These are phyloP conservation scores for Ophioderma brevispina DNA, from an alignment of 35 echinoderm and acorn worm species.

Conservation along the genomic window DNA sequence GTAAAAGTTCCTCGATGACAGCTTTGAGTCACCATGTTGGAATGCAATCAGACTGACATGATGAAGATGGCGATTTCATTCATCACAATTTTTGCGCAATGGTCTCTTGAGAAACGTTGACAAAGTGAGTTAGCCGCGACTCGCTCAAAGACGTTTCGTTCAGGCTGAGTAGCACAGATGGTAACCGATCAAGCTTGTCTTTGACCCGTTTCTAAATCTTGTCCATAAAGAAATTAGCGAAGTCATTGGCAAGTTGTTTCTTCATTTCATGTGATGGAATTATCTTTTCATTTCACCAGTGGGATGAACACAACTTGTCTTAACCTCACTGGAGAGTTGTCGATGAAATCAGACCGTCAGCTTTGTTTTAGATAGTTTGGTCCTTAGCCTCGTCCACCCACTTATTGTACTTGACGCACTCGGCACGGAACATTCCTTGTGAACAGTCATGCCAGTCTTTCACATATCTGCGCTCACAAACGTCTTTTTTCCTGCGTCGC, in stretches of 20 bases:
- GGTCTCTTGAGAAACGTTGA: too few relatives aligned
- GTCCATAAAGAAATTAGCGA: neutral
- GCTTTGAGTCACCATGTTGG: neutral
- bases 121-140: too few relatives aligned
- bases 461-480: neutral
- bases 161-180: neutral
- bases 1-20: neutral
- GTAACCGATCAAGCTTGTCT: neutral
- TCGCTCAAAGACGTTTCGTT: too few relatives aligned
- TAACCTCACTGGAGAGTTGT: neutral
- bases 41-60: neutral
- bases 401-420: neutral
- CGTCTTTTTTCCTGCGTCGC: conserved; percentile 25
- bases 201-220: neutral
- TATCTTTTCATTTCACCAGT: neutral
- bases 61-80: neutral
- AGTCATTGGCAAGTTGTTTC: neutral
- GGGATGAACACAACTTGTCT: neutral
- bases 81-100: neutral
- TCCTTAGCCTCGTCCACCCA: neutral
- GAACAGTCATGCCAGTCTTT: conserved; percentile 19
- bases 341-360: neutral
- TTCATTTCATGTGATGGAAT: neutral
- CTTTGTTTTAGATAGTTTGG: neutral
- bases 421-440: neutral